Evolutionary conservation across 2,113 vertebrate species (phyloP), one percentile per base, ranked within the genome.

Genomic region (Takifugu bimaculatus): DNA sequence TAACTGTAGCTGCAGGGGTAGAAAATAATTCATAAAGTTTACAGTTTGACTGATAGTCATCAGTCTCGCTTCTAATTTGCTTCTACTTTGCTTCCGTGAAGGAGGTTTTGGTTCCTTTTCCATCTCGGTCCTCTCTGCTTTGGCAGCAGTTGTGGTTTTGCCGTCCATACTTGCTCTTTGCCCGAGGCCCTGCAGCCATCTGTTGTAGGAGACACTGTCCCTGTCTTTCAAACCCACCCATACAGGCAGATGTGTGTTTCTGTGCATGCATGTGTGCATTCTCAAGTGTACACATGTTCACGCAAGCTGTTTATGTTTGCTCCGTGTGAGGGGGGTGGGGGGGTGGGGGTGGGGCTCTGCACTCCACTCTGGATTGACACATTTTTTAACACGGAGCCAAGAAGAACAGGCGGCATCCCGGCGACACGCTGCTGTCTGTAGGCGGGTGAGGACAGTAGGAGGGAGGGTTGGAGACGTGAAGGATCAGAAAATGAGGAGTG

Each of bases 161-260:
- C 68, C 57, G 77, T 86, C 81, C 79, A 83, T 74, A 79, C 74
- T 78, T 57, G 75, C 63, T 81, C 75, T 79, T 72, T 77, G 78
- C 87, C 78, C 3, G 10, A 68, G 77, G 87, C 78, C 25, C 63
- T 72, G 75, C 69, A 64, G 72, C 83, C 83, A 88, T 89, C 86
- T 88, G 84, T 80, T 42, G 60, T 29, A 75, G 32, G 55, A 80
- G 72, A 50, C 48, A 64, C 65, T 70, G 26, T 79, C 57, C 54
- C 56, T 6, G 49, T 74, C 73, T 74, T 50, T 71, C 53, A 61
- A 32, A 70, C 45, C 13, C 50, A 58, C 53, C 49, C 54, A 77
- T 68, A 53, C 13, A 7, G 26, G 9, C 5, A 25, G 15, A 3
- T 57, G 12, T 50, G 26, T 26, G 25, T 50, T 57, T 26, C 20